Percentiles rank a stretch among this genome's conserved stretches.
Conservation (phyloP, 2,113 vertebrate genomes). For the Crotalus helleri region DNA sequence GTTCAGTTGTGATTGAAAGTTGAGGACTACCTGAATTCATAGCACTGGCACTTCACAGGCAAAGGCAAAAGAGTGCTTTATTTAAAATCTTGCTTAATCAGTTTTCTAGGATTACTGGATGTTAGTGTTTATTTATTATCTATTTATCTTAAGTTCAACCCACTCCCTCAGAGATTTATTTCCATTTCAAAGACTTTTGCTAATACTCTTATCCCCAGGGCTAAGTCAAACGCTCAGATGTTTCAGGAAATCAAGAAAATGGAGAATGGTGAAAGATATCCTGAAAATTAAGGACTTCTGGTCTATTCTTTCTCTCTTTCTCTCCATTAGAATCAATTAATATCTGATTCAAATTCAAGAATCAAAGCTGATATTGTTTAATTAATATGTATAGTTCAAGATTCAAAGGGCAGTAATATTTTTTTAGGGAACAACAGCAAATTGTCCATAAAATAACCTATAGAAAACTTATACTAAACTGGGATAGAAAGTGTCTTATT, state of each 20-base stretch:
- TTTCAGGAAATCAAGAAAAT: background rate
- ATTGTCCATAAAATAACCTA: background rate
- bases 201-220: background rate
- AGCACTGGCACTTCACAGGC: background rate
- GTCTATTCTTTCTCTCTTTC: background rate
- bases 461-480: background rate
- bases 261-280: background rate
- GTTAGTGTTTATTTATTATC: background rate
- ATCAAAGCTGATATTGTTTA: background rate
- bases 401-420: background rate
- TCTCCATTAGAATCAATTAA: background rate
- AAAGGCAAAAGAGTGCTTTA: background rate
- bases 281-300: background rate
- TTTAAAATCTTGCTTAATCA: background rate
- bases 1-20: background rate
- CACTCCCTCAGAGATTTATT: background rate
- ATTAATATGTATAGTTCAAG: background rate
- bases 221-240: background rate
- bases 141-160: background rate
- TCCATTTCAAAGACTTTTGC: background rate
- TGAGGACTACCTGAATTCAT: background rate
- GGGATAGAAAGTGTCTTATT: background rate
- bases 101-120: background rate
- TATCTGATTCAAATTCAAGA: background rate
- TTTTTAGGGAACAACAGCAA: background rate